These are phyloP conservation scores for Emys orbicularis DNA, from an alignment of 2,797 vertebrate genomes.

Conservation along the genomic window DNA sequence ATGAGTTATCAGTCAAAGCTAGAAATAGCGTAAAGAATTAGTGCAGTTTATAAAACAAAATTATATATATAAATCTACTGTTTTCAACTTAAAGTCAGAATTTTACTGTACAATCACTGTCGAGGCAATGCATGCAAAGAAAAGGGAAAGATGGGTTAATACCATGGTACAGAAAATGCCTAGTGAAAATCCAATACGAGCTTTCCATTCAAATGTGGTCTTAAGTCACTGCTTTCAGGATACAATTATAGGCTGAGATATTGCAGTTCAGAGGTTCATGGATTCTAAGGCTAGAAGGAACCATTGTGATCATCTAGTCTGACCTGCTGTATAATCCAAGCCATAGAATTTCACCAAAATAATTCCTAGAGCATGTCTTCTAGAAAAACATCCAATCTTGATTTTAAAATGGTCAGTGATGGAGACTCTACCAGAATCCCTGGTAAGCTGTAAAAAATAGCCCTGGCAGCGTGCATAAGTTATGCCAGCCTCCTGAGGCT, in stretches of 20 bases:
- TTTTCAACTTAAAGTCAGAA: conserved; percentile 46
- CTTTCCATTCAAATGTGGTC: neutral
- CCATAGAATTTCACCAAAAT: neutral
- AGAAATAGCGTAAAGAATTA: conserved; percentile 12
- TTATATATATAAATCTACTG: conserved; percentile 4
- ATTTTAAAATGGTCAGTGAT: neutral
- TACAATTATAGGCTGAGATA: neutral
- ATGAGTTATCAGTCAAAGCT: conserved; percentile 23
- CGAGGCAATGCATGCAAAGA: neutral
- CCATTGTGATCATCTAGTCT: neutral
- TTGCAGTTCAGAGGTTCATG: neutral
- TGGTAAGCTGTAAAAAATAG: neutral
- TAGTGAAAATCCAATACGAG: neutral
- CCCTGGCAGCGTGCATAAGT: neutral
- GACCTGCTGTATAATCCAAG: neutral
- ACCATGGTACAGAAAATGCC: neutral
- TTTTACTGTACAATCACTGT: conserved; percentile 37
- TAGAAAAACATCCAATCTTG: neutral
- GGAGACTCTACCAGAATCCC: neutral
- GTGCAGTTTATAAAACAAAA: neutral
- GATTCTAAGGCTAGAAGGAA: neutral
- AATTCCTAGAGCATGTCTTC: neutral
- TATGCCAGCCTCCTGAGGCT: neutral
- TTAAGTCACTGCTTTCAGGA: neutral
- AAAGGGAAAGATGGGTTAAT: accelerated